Conservation (phyloP, 1,140 invertebrate genomes). For the Anastrepha ludens region DNA sequence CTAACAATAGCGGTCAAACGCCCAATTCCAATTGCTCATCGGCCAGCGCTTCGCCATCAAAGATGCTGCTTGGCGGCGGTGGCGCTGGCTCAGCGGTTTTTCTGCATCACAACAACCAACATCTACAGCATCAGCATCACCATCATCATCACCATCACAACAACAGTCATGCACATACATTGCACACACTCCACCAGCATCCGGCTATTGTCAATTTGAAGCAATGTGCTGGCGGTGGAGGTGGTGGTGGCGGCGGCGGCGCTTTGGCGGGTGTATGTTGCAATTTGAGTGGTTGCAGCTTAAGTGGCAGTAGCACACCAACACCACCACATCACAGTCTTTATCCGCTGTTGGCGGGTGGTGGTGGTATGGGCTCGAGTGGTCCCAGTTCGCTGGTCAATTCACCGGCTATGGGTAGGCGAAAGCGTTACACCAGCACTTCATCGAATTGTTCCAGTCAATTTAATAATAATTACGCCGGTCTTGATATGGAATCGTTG, state of each 20-base stretch:
- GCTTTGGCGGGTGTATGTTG: not conserved
- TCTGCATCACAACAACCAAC: constrained; percentile 42
- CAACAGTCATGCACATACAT: constrained; percentile 53
- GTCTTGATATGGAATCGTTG: constrained; percentile 86
- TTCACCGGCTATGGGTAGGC: constrained; percentile 68
- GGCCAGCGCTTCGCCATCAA: constrained; percentile 63
- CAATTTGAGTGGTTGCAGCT: constrained; percentile 44
- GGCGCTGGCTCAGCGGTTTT: constrained; percentile 1
- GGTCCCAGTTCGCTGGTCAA: constrained; percentile 71
- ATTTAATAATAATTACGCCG: constrained; percentile 81
- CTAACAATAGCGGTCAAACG: constrained; percentile 1
- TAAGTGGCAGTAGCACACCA: constrained; percentile 61
- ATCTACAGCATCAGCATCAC: constrained; percentile 62
- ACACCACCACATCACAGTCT: constrained; percentile 64
- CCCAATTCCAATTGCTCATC: constrained; percentile 64
- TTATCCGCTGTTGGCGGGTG: constrained; percentile 64
- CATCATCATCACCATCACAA: constrained; percentile 62
- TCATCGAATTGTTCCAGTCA: constrained; percentile 74
- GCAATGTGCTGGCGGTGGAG: constrained; percentile 46
- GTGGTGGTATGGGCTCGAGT: constrained; percentile 64
- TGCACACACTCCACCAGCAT: constrained; percentile 59
- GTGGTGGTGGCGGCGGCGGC: not conserved
- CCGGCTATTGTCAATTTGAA: constrained; percentile 58
- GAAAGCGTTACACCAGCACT: constrained; percentile 72
- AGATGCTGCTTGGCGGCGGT: constrained; percentile 48